Evolutionary conservation across 35 echinoderm and acorn worm genomes (phyloP).

Genomic region (Nesometra sesokonis): DNA sequence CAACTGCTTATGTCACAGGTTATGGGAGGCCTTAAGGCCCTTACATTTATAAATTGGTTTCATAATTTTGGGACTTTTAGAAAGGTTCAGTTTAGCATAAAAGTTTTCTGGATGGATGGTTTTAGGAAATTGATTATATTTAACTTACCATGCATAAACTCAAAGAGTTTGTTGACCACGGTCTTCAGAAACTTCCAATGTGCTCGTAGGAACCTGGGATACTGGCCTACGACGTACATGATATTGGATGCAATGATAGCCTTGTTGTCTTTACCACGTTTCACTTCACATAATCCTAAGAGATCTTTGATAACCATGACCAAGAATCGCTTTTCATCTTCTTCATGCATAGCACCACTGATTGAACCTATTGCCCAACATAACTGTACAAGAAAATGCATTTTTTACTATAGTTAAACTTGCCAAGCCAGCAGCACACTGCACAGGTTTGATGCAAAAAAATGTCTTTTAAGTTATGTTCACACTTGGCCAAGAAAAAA

Average conservation of each 20-base stretch:
- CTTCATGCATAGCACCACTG: conserved; percentile 99
- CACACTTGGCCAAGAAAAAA: no score
- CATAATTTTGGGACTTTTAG: no score
- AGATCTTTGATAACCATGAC: conserved; percentile 97
- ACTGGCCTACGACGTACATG: conserved; percentile 99
- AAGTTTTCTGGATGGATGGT: no score
- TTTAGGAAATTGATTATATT: no score
- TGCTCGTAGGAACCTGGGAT: conserved; percentile 88
- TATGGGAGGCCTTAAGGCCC: no score
- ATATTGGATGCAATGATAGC: conserved; percentile 99
- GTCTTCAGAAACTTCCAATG: conserved; percentile 99
- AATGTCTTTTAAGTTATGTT: no score
- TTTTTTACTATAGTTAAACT: no score
- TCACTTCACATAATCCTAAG: conserved; percentile 83
- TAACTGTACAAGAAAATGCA: conserved; percentile 33
- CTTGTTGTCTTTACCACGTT: conserved; percentile 98
- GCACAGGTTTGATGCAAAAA: no score
- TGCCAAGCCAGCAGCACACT: no score
- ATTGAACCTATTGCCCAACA: conserved; percentile 99
- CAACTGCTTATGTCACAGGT: no score
- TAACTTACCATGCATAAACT: conserved; percentile 98
- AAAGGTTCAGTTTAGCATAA: no score
- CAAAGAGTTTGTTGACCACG: conserved; percentile 99
- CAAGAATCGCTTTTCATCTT: conserved; percentile 96
- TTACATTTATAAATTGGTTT: no score